These are phyloP conservation scores for Epinotia brunnichana DNA, from an alignment of 2,888 invertebrate species.

Conservation along the genomic window DNA sequence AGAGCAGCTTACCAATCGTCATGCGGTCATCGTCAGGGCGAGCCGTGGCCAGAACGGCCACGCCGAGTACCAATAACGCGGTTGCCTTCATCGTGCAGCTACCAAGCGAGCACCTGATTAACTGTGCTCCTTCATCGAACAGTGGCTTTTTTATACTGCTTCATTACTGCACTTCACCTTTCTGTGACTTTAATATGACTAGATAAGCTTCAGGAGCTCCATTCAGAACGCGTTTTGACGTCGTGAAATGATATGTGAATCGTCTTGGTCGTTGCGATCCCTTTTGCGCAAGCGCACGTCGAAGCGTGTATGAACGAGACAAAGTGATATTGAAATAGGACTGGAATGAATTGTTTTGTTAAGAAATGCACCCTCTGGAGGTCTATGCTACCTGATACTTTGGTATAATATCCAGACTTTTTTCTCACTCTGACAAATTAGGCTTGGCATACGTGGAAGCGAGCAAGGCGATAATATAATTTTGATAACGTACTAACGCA, in stretches of 20 bases:
- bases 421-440: background rate
- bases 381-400: no score
- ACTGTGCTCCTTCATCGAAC: slow-evolving; percentile 58
- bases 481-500: no score
- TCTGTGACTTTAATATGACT: slow-evolving; percentile 42
- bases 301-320: background rate
- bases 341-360: background rate
- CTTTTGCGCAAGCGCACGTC: background rate
- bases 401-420: no score
- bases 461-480: no score
- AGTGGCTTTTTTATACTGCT: slow-evolving; percentile 59
- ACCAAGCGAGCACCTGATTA: slow-evolving; percentile 58
- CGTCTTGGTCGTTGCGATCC: no score
- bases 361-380: no score
- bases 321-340: background rate
- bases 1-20: slow-evolving; percentile 59
- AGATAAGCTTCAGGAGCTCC: background rate
- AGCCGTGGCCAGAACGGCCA: slow-evolving; percentile 69
- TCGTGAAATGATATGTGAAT: background rate
- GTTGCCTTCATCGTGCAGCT: slow-evolving; percentile 72
- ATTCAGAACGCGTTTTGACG: background rate
- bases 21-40: slow-evolving; percentile 63
- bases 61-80: slow-evolving; percentile 63
- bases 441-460: background rate
- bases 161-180: slow-evolving; percentile 45